Conservation (phyloP, 2,113 vertebrate species). For the Fulica atra region DNA sequence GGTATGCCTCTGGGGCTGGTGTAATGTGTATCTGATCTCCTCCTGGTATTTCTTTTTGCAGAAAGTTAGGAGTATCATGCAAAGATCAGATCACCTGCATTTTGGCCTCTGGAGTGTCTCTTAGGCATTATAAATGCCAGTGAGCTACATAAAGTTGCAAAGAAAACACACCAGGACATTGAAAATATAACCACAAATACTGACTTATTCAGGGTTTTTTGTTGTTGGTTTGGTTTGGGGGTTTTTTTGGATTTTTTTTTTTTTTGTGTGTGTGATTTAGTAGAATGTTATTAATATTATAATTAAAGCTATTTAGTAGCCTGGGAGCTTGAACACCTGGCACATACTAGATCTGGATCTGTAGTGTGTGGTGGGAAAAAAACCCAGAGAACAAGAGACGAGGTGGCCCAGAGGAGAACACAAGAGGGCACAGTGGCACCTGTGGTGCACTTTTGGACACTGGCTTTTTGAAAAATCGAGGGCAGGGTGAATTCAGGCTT, state of each 20-base stretch:
- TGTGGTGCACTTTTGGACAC: neutral
- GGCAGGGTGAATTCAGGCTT: neutral
- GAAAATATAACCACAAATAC: conserved; percentile 48
- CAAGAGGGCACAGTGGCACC: conserved; percentile 65
- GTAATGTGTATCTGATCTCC: conserved; percentile 4
- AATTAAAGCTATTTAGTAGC: conserved; percentile 51
- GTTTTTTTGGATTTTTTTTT: neutral
- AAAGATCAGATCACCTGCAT: conserved; percentile 20
- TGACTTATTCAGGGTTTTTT: neutral
- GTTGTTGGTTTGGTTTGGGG: neutral
- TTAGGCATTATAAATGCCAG: conserved; percentile 49
- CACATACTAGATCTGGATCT: conserved; percentile 33
- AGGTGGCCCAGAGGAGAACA: conserved; percentile 38
- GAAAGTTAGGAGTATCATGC: conserved; percentile 15
- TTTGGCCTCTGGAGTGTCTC: conserved; percentile 58
- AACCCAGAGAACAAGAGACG: neutral
- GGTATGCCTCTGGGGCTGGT: conserved; percentile 24
- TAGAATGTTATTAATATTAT: conserved; percentile 54
- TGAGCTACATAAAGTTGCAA: conserved; percentile 42
- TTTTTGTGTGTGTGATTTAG: conserved; percentile 37
- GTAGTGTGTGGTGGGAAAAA: neutral
- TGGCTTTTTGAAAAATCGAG: neutral
- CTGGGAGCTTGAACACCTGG: conserved; percentile 27
- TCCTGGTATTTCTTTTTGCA: conserved; percentile 33
- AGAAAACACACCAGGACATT: conserved; percentile 25